Evolutionary conservation across 2,113 vertebrate genomes (phyloP).

Genomic region (Lathamus discolor): DNA sequence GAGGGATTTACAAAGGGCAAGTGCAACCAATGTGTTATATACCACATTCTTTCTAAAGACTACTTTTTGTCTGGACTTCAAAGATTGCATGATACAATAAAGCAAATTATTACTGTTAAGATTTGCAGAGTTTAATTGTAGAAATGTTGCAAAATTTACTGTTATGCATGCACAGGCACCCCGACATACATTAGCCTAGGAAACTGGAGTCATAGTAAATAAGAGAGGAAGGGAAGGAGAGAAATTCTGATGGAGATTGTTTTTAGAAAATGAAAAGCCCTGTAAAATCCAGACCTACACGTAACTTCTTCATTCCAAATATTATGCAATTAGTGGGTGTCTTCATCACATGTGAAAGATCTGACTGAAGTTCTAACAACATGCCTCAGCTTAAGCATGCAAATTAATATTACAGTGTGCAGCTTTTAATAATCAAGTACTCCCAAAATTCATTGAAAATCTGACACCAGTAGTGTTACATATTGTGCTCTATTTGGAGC

Average conservation of each 20-base stretch:
- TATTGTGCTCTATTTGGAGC: not conserved
- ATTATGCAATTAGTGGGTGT: fast-evolving
- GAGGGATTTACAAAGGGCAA: not conserved
- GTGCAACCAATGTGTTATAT: not conserved
- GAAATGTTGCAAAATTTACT: not conserved
- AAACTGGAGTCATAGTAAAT: not conserved
- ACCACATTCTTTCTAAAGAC: not conserved
- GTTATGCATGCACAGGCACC: fast-evolving
- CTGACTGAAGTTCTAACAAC: not conserved
- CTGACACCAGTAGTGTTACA: not conserved
- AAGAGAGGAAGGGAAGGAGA: not conserved
- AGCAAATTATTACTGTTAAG: not conserved
- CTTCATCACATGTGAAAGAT: not conserved
- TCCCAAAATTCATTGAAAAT: not conserved
- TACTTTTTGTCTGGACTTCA: not conserved
- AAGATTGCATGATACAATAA: not conserved
- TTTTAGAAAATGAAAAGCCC: not conserved
- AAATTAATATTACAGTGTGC: not conserved
- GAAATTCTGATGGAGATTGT: not conserved
- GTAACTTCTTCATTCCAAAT: not conserved
- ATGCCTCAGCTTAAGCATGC: not conserved
- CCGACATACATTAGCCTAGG: not conserved
- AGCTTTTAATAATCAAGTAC: not conserved
- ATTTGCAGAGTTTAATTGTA: not conserved
- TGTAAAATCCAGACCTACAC: not conserved